Evolutionary conservation across 2,797 vertebrate genomes (phyloP), one percentile per base, ranked within the genome.

Genomic region (Echeneis naucrates): DNA sequence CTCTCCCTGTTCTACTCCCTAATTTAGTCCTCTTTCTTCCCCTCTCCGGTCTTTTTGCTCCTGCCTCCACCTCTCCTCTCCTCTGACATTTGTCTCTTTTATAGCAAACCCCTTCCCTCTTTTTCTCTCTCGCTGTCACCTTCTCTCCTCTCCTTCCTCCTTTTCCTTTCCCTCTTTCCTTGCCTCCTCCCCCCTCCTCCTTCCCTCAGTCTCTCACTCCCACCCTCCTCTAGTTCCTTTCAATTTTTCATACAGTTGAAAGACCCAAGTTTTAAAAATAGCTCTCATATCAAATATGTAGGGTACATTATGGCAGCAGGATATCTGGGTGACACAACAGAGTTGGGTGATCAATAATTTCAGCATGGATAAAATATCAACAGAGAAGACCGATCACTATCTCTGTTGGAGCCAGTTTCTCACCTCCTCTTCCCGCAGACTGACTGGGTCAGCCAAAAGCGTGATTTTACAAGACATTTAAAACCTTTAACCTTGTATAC

Each of bases 261-360:
- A 92, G 93, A 92, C 87, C 89, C 87, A 85, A 78, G 88, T 91
- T 89, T 92, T 91, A 93, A 89, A 95, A 95, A 95, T 95, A 95
- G 92, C 92, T 88, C 80, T 68, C 84, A 66, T 94, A 95, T 95
- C 88, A 95, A 95, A 95, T 94, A 94, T 94, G 93, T 94, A 95
- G 91, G 81, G 85, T 94, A 85, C 91, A 89, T 92, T 85, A 90
- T 87, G 86, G 87, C 85, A 83, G 79, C 65, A 21, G 80, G 75
- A 78, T 77, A 86, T 87, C 80, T 82, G 76, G 78, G 68, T 74
- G 87, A 79, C 79, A 62, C 77, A 84, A 65, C 17, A 42, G 68
- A 55, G 53, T 27, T 17, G 78, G 33, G 61, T 82, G 87, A 93
- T 94, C 93, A 87, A 93, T 94, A 87, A 85, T 86, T 90, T 87